A percentile compares a stretch with the other conserved stretches of the same genome.
These are phyloP conservation scores for Iselma pallidipennis DNA, from an alignment of 2,888 invertebrate genomes.

Conservation along the genomic window DNA sequence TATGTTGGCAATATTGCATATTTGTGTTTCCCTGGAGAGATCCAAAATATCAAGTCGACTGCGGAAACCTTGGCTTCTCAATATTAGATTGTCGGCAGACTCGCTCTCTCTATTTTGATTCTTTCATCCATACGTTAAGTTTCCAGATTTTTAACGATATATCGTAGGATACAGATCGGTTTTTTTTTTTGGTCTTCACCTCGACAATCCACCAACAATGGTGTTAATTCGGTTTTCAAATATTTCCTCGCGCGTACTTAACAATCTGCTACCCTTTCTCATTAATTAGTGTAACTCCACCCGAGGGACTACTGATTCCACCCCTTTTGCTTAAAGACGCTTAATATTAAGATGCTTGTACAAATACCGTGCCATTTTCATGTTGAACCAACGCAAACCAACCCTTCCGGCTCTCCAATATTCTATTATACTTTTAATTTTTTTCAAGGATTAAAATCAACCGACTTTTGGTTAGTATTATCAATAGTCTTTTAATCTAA, in stretches of 20 bases:
- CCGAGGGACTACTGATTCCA: constrained; percentile 51
- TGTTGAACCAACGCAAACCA: neutral
- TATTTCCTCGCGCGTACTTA: constrained; percentile 54
- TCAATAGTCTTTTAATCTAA: no score
- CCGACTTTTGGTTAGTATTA: no score
- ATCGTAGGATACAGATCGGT: no score
- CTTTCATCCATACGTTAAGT: no score
- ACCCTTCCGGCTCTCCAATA: no score
- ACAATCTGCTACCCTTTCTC: constrained; percentile 54
- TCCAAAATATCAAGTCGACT: constrained; percentile 47
- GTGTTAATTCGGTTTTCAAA: constrained; percentile 44
- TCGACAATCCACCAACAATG: neutral
- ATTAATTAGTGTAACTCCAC: constrained; percentile 58
- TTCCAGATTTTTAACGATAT: no score
- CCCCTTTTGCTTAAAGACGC: constrained; percentile 47
- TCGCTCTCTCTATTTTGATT: neutral
- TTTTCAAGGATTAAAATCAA: no score
- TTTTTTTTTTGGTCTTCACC: no score
- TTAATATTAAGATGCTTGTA: constrained; percentile 45
- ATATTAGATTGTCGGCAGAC: constrained; percentile 41
- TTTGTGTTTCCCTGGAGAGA: constrained; percentile 55
- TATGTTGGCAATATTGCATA: constrained; percentile 57
- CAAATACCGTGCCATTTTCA: constrained; percentile 17
- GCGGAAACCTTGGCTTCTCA: constrained; percentile 45
- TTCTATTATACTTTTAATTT: no score